Evolutionary conservation across 2,113 vertebrate species (phyloP).

Genomic region (Vicugna pacos): DNA sequence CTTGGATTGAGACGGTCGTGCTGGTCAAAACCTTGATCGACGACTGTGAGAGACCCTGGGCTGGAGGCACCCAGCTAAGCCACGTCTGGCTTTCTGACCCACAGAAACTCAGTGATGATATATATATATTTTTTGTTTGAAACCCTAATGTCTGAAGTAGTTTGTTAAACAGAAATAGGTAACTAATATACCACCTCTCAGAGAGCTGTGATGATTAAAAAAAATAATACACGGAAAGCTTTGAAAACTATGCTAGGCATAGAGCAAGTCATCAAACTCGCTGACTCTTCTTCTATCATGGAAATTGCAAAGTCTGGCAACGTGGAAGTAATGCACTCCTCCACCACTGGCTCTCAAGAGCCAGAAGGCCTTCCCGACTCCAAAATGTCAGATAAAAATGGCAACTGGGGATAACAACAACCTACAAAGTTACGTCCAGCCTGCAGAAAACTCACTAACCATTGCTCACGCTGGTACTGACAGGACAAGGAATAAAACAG

Average conservation of each 20-base stretch:
- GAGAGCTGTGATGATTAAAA: background rate
- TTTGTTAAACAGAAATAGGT: background rate
- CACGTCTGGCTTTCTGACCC: background rate
- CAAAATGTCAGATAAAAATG: background rate
- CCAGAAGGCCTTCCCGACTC: background rate
- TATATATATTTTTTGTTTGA: background rate
- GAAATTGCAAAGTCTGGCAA: background rate
- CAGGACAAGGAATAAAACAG: background rate
- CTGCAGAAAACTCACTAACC: background rate
- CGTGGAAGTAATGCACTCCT: background rate
- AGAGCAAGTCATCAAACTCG: background rate
- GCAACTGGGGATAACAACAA: background rate
- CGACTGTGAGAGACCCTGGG: background rate
- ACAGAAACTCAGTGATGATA: background rate
- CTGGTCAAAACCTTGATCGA: rapidly evolving
- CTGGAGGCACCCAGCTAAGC: background rate
- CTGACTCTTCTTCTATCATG: background rate
- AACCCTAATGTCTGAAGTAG: background rate
- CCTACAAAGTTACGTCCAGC: background rate
- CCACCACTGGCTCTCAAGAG: background rate
- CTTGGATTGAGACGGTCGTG: background rate
- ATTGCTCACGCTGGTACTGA: background rate
- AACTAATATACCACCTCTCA: background rate
- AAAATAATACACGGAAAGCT: slow-evolving; percentile 26
- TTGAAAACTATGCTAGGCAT: background rate